Base-by-base conservation (phyloP, 2,888 invertebrate species). In the Dioctria linearis region DNA sequence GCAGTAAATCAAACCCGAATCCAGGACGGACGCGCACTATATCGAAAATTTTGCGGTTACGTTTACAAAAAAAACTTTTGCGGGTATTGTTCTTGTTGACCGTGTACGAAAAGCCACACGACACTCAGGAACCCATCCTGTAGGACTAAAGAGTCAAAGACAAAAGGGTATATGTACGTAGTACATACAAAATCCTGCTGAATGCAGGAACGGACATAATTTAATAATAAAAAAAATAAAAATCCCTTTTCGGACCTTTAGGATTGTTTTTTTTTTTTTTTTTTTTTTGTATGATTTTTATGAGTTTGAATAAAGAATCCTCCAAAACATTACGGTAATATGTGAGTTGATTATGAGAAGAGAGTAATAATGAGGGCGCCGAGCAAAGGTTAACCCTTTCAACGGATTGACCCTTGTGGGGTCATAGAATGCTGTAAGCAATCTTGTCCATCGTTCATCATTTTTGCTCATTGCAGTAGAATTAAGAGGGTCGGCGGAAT, bases 1-100 rank as follows among this genome's bases (percentile, higher is more conserved):
- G 79, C 79, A 79, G 79, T 79, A 79, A 79, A 79, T 79, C 79
- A 79, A 79, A 67, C 69, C 67, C 59, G 13, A 57, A 57, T n/a
- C 37, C 61, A 66, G 43, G 43, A 66, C 37, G 25, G 25, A 25
- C 25, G 25, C 25, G 25, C 25, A 25, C 25, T 25, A 25, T 25
- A 25, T 43, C 66, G 42, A 43, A 66, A 59, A 57, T 13, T 63
- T 25, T 42, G 61, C 63, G 46, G 46, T 37, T 61, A 13, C 13
- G 25, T 25, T 39, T 63, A 46, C 5, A 66, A 42, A 66, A 66
- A 66, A 66, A 66, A 66, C 42, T 43, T 6, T 11, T 66, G 66
- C 13, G n/a, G 5, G 0, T 46, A 76, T 76, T 76, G 76, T 76
- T 39, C 61, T 61, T 37, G 13, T 49, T 76, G 76, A 76, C 76